Evolutionary conservation across 1,140 invertebrate species (phyloP).

Genomic region (Batillaria attramentaria): DNA sequence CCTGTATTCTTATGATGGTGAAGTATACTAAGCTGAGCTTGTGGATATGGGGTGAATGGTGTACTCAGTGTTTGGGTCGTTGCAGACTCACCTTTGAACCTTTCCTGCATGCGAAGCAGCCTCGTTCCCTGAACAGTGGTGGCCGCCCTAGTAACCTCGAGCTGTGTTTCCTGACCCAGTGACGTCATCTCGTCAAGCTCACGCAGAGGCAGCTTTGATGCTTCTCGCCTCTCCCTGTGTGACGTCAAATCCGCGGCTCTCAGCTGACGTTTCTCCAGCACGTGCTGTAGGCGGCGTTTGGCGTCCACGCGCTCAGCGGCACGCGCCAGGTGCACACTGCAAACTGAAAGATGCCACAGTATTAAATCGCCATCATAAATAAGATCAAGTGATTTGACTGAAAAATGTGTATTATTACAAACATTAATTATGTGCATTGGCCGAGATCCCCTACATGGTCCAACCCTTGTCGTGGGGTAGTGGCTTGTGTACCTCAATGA

Average conservation of each 20-base stretch:
- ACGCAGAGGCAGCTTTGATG: neutral
- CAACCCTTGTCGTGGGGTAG: no score
- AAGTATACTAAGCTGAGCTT: neutral
- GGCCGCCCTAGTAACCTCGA: constrained; percentile 4
- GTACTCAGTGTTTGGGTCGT: neutral
- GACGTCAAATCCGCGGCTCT: neutral
- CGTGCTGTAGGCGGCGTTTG: neutral
- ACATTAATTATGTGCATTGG: neutral
- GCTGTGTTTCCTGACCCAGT: neutral
- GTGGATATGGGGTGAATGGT: neutral
- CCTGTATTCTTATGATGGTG: no score
- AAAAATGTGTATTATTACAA: neutral
- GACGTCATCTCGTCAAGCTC: constrained; percentile 5
- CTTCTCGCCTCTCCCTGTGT: neutral
- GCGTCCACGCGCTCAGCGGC: neutral
- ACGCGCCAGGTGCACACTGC: neutral
- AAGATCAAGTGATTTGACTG: neutral
- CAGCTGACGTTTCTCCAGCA: neutral
- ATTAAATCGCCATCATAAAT: neutral
- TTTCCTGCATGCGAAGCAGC: constrained; percentile 38
- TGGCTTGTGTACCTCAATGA: no score
- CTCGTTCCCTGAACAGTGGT: constrained; percentile 36
- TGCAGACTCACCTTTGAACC: constrained; percentile 29
- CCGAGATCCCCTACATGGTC: no score
- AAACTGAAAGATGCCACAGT: neutral